A percentile compares a stretch with the other conserved stretches of the same genome.
Evolutionary conservation across 2,888 invertebrate species (phyloP).

Genomic region (Zaprionus obscuricornis): DNA sequence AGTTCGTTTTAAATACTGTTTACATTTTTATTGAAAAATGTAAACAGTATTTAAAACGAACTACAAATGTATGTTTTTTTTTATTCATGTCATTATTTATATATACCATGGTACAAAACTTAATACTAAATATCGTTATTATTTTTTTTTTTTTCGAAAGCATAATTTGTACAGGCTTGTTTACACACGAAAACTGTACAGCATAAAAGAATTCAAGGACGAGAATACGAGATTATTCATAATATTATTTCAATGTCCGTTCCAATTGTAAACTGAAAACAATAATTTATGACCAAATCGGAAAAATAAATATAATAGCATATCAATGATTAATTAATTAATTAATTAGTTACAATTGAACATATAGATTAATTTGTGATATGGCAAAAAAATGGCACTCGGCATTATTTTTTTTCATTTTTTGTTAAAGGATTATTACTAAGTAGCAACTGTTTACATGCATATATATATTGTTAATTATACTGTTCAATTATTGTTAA

Average conservation of each 20-base stretch:
- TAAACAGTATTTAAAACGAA: constrained; percentile 37
- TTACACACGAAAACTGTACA: constrained; percentile 47
- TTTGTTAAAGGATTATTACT: constrained; percentile 19
- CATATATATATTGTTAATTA: constrained; percentile 14
- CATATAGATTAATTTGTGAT: no score
- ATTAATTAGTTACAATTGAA: no score
- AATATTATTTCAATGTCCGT: constrained; percentile 80
- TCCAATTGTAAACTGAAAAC: constrained; percentile 77
- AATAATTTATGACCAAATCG: constrained; percentile 41
- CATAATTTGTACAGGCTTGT: constrained; percentile 53
- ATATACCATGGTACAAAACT: constrained; percentile 55
- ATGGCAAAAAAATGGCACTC: constrained; percentile 42
- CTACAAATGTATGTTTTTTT: constrained; percentile 39
- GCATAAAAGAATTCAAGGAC: constrained; percentile 22
- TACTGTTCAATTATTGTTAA: constrained; percentile 26
- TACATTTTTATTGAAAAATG: no score
- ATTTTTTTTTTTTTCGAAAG: constrained; percentile 26
- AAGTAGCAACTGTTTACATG: constrained; percentile 20
- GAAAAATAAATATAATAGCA: constrained; percentile 30
- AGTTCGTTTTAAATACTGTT: constrained; percentile 34
- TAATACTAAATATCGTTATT: constrained; percentile 46
- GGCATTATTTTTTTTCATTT: constrained; percentile 18
- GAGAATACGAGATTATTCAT: constrained; percentile 59
- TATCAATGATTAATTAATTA: no score
- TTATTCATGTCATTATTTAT: no score